Evolutionary conservation across 2,113 vertebrate genomes (phyloP).

Genomic region (Zosterops pallidus): DNA sequence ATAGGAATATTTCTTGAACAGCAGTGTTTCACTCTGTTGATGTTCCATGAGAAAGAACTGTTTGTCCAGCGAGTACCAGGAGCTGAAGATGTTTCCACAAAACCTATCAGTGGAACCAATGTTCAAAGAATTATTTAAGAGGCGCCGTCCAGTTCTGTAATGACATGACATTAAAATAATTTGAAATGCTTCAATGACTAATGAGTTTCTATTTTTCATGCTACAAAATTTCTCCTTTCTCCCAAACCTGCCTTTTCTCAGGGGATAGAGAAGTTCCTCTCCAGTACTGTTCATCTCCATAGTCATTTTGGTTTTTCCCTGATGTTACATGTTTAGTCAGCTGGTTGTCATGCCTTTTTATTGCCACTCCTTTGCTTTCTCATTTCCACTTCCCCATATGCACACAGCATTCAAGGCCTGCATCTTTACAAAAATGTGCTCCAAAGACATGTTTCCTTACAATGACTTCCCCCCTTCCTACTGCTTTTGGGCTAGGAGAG

Average conservation of each 20-base stretch:
- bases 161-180: not conserved
- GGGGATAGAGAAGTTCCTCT: not conserved
- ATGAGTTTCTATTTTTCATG: not conserved
- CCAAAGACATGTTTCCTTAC: not conserved
- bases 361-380: not conserved
- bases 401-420: not conserved
- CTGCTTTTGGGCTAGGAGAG: not conserved
- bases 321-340: not conserved
- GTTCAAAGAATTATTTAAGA: not conserved
- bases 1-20: not conserved
- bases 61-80: not conserved
- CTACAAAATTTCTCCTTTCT: not conserved
- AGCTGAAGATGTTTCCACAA: not conserved
- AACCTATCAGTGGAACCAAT: not conserved
- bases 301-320: not conserved
- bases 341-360: not conserved
- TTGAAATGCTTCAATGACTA: not conserved
- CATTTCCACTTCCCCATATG: not conserved
- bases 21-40: not conserved
- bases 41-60: not conserved
- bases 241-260: not conserved
- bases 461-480: not conserved
- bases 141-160: fast-evolving
- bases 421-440: not conserved
- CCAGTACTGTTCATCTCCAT: not conserved